Evolutionary conservation across 2,888 invertebrate species (phyloP).

Genomic region (Cyrtodaria siliqua): DNA sequence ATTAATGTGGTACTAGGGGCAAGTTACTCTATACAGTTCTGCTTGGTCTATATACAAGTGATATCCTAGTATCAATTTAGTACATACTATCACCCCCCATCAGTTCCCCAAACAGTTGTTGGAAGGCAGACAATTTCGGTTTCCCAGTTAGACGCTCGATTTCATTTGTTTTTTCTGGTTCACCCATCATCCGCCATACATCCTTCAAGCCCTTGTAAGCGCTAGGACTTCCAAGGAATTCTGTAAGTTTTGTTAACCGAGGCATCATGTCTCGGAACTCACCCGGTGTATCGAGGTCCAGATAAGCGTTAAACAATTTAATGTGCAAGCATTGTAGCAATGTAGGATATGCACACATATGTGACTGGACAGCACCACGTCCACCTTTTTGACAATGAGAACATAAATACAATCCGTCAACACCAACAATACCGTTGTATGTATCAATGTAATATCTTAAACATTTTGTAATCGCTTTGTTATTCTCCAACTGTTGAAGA

Average conservation of each 20-base stretch:
- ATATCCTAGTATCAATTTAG: no score
- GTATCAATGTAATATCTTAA: conserved; percentile 18
- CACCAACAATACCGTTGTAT: background rate
- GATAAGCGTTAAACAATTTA: conserved; percentile 21
- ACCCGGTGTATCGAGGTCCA: background rate
- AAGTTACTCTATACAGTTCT: no score
- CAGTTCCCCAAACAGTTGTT: no score
- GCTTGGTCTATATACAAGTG: no score
- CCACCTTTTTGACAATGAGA: background rate
- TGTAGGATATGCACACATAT: background rate
- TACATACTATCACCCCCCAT: no score
- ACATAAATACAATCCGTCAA: background rate
- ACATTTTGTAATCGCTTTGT: conserved; percentile 3
- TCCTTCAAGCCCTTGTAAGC: background rate
- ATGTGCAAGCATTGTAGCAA: conserved; percentile 1
- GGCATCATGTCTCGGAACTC: conserved; percentile 38
- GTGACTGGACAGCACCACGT: background rate
- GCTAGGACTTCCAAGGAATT: background rate
- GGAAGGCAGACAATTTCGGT: no score
- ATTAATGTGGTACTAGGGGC: no score
- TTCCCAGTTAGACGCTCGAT: conserved; percentile 16
- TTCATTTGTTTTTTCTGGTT: conserved; percentile 28
- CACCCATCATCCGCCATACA: conserved; percentile 13
- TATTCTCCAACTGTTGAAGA: background rate
- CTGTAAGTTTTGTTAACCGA: background rate